Percentiles rank a stretch among this genome's conserved stretches.
Conservation (phyloP, 2,113 vertebrate species). For the Excalfactoria chinensis region DNA sequence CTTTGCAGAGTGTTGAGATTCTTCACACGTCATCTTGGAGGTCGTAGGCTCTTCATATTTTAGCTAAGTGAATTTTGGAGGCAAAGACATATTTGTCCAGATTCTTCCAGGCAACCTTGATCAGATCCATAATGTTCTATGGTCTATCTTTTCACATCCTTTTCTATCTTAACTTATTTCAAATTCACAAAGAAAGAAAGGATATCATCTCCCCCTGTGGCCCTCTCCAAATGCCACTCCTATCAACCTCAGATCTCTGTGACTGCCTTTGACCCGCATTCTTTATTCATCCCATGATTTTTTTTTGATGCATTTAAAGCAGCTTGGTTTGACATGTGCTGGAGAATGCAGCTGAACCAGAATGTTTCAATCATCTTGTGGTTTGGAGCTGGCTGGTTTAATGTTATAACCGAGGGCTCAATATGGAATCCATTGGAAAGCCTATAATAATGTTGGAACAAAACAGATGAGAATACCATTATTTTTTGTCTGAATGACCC, state of each 20-base stretch:
- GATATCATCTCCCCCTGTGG: background rate
- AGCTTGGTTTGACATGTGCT: background rate
- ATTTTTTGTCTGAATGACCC: background rate
- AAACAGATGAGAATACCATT: background rate
- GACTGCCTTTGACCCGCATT: background rate
- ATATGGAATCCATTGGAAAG: slow-evolving; percentile 23
- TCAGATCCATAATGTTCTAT: background rate
- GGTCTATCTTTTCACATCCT: background rate
- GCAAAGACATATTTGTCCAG: background rate
- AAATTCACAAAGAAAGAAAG: background rate
- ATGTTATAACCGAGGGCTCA: background rate
- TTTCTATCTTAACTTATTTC: background rate
- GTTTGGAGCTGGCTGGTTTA: slow-evolving; percentile 4
- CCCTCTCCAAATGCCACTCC: background rate
- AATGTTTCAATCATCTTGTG: slow-evolving; percentile 38
- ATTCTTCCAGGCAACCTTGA: background rate
- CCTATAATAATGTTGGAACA: background rate
- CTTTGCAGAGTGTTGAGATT: background rate
- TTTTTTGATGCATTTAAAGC: slow-evolving; percentile 12
- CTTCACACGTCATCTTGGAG: background rate
- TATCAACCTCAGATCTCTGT: background rate
- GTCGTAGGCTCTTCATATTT: background rate
- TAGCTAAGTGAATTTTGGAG: background rate
- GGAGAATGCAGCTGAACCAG: background rate
- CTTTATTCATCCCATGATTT: slow-evolving; percentile 21